Evolutionary conservation across 1,140 invertebrate species (phyloP), one percentile per base, ranked within the genome.

Genomic region (Brachionus rotundiformis): DNA sequence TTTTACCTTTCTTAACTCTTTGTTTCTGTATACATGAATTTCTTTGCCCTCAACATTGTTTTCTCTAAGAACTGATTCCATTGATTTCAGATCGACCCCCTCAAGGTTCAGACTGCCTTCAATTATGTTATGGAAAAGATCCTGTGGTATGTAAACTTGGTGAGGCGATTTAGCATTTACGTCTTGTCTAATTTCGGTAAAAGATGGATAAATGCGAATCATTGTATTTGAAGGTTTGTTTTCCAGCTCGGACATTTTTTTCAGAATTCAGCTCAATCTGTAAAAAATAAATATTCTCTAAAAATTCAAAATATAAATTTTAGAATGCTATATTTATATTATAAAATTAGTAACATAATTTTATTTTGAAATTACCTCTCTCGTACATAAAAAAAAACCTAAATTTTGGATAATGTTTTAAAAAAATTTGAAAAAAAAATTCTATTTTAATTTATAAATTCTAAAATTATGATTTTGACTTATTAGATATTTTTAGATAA

Each of bases 131-230:
- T 76, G 25, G 27, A 33, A 76, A 54, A 76, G 44, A 16, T 76
- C 73, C 29, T 49, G 73, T 49, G 73, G 73, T 19, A 76, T 54
- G 44, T 76, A 76, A n/a, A 76, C 19, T 54, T 76, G 47, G 19
- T 49, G 44, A 31, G 44, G 19, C n/a, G 44, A 29, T 76, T 49
- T 31, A 27, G 73, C 73, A 31, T 76, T 6, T n/a, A 76, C 13
- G 16, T 76, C 33, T 54, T 76, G 44, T 59, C 73, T 49, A 8
- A 76, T 76, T 19, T 76, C 73, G 16, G 73, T 76, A 31, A 76
- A 76, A 3, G 73, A 54, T 16, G 73, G 73, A 11, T 76, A 76
- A 33, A 76, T 76, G 16, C 73, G 73, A 31, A 76, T 33, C 25
- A 54, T 49, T 33, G 73, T 76, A 6, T 13, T 19, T 27, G 68